These are phyloP conservation scores for Patella caerulea DNA, from an alignment of 2,888 invertebrate species.

Conservation along the genomic window DNA sequence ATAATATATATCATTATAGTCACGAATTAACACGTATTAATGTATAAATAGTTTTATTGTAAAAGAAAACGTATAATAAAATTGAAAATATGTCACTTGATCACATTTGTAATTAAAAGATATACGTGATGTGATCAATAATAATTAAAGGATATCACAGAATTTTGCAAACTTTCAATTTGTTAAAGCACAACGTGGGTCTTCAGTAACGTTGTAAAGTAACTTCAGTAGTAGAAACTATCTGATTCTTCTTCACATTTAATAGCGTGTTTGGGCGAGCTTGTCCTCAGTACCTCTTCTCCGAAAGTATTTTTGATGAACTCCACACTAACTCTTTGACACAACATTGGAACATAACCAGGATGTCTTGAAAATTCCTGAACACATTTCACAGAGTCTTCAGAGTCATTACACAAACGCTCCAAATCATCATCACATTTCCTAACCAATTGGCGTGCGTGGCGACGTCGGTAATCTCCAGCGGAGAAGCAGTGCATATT, in stretches of 20 bases:
- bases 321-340: not conserved
- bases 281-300: not conserved
- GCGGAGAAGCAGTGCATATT: conserved; percentile 37
- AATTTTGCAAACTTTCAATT: no score
- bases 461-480: conserved; percentile 42
- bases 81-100: no score
- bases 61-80: no score
- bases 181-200: no score
- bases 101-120: no score
- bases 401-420: not conserved
- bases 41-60: no score
- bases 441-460: conserved; percentile 21
- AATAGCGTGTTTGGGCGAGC: not conserved
- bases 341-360: not conserved
- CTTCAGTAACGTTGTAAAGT: no score
- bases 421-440: conserved; percentile 11
- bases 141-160: no score
- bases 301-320: not conserved
- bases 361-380: not conserved
- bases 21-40: no score
- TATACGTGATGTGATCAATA: no score
- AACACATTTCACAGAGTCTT: not conserved
- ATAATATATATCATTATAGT: no score
- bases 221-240: not conserved
- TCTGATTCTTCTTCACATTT: not conserved